Evolutionary conservation across 2,113 vertebrate genomes (phyloP).

Genomic region (Leuciscus idus): DNA sequence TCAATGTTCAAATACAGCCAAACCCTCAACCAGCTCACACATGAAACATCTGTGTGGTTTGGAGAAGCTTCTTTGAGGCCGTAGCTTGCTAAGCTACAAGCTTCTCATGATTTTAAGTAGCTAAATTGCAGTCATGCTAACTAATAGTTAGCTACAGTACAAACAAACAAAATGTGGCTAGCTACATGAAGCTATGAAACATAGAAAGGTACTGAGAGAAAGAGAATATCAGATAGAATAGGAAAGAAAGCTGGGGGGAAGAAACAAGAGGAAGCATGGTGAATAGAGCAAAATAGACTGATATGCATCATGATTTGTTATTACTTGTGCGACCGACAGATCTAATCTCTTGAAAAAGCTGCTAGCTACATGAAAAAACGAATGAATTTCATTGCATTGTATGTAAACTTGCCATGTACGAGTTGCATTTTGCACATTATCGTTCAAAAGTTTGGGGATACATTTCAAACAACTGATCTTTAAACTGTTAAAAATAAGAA

Average conservation of each 20-base stretch:
- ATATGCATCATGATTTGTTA: not conserved
- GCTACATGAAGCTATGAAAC: not conserved
- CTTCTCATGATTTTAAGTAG: not conserved
- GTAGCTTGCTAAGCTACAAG: not conserved
- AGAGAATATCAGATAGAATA: conserved; percentile 11
- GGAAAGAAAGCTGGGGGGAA: not conserved
- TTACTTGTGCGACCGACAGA: not conserved
- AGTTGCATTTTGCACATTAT: not conserved
- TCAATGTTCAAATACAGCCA: not conserved
- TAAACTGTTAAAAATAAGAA: not conserved
- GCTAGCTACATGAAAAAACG: not conserved
- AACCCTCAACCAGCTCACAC: not conserved
- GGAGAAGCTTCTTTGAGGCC: not conserved
- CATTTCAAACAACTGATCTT: not conserved
- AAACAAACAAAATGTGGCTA: not conserved
- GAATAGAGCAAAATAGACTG: not conserved
- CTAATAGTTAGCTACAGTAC: not conserved
- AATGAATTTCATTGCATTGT: not conserved
- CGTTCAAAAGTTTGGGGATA: not conserved
- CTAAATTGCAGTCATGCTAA: not conserved
- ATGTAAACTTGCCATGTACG: not conserved
- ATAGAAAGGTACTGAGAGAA: conserved; percentile 32
- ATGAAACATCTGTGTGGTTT: not conserved
- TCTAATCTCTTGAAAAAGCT: not conserved
- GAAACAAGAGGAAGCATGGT: not conserved